Percentiles rank a stretch among this genome's conserved stretches.
phyloP scores from a whole-genome alignment of 2,113 vertebrate species.

The Pantherophis guttatus region DNA sequence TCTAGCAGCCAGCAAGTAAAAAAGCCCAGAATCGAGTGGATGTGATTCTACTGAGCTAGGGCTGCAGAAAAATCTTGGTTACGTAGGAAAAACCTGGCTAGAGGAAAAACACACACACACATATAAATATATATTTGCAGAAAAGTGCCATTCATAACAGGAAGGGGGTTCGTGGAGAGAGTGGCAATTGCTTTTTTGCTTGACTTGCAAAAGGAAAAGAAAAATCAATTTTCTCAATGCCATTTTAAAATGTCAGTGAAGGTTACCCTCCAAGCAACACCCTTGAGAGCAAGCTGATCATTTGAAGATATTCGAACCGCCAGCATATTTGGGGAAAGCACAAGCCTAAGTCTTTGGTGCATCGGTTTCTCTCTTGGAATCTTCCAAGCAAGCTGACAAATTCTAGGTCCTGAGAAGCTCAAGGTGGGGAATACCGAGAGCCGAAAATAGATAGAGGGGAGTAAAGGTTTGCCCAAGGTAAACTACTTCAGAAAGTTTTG shows the following conservation, averaged over 20 bases:
- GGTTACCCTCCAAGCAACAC: not conserved
- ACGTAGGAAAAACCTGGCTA: too few relatives aligned
- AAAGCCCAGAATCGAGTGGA: too few relatives aligned
- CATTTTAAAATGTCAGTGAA: constrained; percentile 15
- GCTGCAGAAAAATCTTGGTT: too few relatives aligned
- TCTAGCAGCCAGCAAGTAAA: too few relatives aligned
- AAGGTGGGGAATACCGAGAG: not conserved
- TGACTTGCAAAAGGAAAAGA: not conserved
- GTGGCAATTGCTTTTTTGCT: not conserved
- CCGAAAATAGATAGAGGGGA: not conserved
- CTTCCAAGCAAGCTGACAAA: not conserved
- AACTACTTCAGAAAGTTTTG: not conserved
- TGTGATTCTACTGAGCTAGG: too few relatives aligned
- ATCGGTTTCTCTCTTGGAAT: not conserved
- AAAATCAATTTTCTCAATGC: constrained; percentile 2
- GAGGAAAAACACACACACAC: too few relatives aligned
- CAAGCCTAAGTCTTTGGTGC: not conserved
- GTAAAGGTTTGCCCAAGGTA: not conserved
- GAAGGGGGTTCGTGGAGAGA: too few relatives aligned
- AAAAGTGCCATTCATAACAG: not conserved
- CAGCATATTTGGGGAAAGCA: not conserved
- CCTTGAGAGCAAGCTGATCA: too few relatives aligned
- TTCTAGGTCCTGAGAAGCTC: not conserved
- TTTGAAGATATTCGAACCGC: not conserved
- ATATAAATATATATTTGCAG: not conserved